Evolutionary conservation across 2,888 invertebrate species (phyloP), one percentile per base, ranked within the genome.

Genomic region (Dyspetes luteomarginatus): DNA sequence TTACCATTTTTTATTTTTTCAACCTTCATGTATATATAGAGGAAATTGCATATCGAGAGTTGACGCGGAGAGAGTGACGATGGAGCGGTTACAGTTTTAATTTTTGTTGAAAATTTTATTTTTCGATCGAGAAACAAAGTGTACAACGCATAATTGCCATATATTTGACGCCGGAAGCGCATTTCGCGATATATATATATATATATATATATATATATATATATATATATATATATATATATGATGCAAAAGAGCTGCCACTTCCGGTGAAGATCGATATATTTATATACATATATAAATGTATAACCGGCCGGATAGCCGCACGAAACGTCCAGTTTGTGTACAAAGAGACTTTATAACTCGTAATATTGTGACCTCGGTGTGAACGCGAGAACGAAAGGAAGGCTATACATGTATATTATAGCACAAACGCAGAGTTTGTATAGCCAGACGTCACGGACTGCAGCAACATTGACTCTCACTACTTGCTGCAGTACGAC

Each of bases 401-500:
- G 60, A 73, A 55, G 60, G 73, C 48, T 74, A 74, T 58, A 28
- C 55, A 30, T 45, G 12, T 71, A 50, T 41, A 58, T 36, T 41
- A 55, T 28, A 65, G 48, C 58, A 45, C 45, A 28, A 65, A 64
- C 48, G 62, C 19, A 62, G 43, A 43, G 62, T 28, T 17, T 48
- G 48, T 17, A 48, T 19, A 19, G 65, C 30, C 72, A 56, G 76
- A 55, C 62, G 72, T 76, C 75, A 73, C 68, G 26, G 76, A 77
- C 76, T 73, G 73, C 28, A 55, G 65, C 22, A 36, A 67, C 80
- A 64, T 76, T 81, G 81, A 81, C 81, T 81, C 68, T 45, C 26
- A 81, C 76, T 81, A 81, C 81, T 81, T 58, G 76, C 72, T 52
- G 56, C 28, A 56, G 43, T 50, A 30, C 24, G 55, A 55, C 22